Conservation (phyloP, 2,888 invertebrate genomes). For the Erannis defoliaria region DNA sequence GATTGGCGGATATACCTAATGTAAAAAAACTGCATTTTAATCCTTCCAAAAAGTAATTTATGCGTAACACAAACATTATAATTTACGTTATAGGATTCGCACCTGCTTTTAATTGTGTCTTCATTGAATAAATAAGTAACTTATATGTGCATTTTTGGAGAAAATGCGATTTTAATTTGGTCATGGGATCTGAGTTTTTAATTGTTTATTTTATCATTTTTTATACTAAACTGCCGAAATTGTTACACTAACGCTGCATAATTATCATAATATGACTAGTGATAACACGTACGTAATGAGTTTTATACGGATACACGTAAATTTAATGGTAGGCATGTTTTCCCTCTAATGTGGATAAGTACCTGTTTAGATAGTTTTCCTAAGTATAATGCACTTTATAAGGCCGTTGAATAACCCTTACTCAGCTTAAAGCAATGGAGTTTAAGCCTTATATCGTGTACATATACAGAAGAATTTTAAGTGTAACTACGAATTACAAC, state of each 20-base stretch:
- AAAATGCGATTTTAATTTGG: constrained; percentile 8
- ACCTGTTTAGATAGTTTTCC: neutral
- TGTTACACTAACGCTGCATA: constrained; percentile 21
- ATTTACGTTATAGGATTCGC: constrained; percentile 19
- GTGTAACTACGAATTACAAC: no score
- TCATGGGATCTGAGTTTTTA: constrained; percentile 14
- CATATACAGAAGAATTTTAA: neutral
- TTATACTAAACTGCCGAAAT: constrained; percentile 13
- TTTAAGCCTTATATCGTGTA: neutral
- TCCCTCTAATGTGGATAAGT: neutral
- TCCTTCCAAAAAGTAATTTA: neutral
- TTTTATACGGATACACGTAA: neutral
- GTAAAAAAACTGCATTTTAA: neutral
- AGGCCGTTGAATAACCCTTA: neutral
- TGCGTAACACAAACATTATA: constrained; percentile 1
- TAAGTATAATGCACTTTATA: neutral
- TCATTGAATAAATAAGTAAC: constrained; percentile 12
- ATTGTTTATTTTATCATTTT: constrained; percentile 13
- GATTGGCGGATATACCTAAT: no score
- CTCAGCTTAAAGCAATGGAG: neutral
- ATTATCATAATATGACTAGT: constrained; percentile 7
- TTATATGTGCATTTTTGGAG: constrained; percentile 5
- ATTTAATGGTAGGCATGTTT: neutral
- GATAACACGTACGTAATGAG: constrained; percentile 8
- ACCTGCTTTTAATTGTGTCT: constrained; percentile 16